phyloP scores from a whole-genome alignment of 2,888 invertebrate species.

The Eupelmus urozonus region DNA sequence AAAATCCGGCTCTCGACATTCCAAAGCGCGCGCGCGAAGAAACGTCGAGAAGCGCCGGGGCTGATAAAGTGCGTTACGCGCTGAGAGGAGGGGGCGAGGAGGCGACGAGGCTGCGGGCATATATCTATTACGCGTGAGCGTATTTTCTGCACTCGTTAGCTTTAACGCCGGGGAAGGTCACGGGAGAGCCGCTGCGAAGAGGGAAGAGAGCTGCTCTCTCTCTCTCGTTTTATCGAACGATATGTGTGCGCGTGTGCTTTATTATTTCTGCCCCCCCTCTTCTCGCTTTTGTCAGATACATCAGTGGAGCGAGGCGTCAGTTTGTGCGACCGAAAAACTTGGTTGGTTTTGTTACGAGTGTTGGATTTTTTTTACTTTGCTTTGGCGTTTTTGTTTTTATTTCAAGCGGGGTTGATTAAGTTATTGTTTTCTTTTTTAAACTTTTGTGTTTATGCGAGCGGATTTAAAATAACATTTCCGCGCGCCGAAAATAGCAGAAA shows the following conservation, averaged over 20 bases:
- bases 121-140: background rate
- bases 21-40: no score
- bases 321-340: no score
- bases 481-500: background rate
- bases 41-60: slow-evolving; percentile 3
- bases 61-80: no score
- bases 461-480: background rate
- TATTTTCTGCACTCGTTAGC: slow-evolving; percentile 28
- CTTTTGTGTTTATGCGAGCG: background rate
- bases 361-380: no score
- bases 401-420: no score
- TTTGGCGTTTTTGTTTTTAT: background rate
- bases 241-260: background rate
- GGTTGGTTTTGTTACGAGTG: no score
- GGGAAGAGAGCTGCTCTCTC: background rate
- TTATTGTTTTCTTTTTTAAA: no score
- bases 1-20: no score
- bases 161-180: slow-evolving; percentile 32
- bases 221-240: slow-evolving; percentile 27
- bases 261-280: background rate
- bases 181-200: background rate
- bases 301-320: no score
- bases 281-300: background rate
- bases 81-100: no score
- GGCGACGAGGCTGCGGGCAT: no score